phyloP scores from a whole-genome alignment of 2,888 invertebrate species.

The Strigamia crassipes region DNA sequence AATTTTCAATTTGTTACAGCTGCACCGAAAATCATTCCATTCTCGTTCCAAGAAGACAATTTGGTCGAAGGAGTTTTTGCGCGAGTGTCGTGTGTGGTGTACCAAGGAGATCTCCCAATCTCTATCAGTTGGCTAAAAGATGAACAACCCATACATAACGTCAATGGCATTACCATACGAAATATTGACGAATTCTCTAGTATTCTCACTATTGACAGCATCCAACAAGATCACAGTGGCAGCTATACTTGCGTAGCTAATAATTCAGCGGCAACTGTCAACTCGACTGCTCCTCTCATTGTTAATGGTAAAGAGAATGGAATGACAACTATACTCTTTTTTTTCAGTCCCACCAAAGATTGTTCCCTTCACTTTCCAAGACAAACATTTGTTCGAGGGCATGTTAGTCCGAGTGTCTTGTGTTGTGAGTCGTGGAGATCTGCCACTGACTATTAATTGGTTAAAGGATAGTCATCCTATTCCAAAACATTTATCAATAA shows the following conservation, averaged over 20 bases:
- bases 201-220: constrained; percentile 45
- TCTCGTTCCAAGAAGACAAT: constrained; percentile 43
- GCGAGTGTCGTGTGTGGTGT: constrained; percentile 44
- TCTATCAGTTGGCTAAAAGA: constrained; percentile 22
- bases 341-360: constrained; percentile 46
- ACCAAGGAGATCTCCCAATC: constrained; percentile 43
- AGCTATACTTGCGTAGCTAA: constrained; percentile 51
- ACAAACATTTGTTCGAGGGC: constrained; percentile 35
- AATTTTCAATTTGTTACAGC: constrained; percentile 33
- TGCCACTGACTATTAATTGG: constrained; percentile 41
- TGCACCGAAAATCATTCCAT: constrained; percentile 44
- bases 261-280: constrained; percentile 39
- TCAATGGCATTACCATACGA: constrained; percentile 22
- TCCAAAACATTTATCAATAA: not conserved
- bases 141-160: not conserved
- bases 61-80: constrained; percentile 39
- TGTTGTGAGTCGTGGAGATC: constrained; percentile 44
- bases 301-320: constrained; percentile 44
- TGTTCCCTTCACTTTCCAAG: constrained; percentile 45
- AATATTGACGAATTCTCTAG: constrained; percentile 44
- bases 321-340: not conserved
- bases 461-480: constrained; percentile 8
- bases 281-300: constrained; percentile 23
- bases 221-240: constrained; percentile 47
- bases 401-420: constrained; percentile 41